Evolutionary conservation across 2,113 vertebrate species (phyloP).

Genomic region (Catagonus wagneri): DNA sequence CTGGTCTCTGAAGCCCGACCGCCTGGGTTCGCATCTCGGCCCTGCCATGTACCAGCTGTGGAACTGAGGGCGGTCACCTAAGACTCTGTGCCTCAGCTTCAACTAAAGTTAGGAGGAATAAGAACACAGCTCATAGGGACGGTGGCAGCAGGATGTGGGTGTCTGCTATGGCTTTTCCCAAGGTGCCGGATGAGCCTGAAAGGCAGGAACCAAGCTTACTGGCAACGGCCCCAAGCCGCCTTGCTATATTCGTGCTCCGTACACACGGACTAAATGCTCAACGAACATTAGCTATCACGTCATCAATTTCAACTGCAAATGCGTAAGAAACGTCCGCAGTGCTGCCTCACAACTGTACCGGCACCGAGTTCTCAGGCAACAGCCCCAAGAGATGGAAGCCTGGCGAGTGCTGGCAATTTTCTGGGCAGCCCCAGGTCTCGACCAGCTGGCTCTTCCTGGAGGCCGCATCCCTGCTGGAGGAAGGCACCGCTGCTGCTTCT

Average conservation of each 20-base stretch:
- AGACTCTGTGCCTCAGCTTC: background rate
- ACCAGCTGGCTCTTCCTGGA: background rate
- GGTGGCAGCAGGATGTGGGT: rapidly evolving
- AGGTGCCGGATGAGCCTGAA: background rate
- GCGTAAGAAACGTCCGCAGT: background rate
- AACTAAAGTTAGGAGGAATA: background rate
- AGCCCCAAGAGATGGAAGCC: background rate
- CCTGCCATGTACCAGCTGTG: background rate
- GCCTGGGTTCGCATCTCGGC: background rate
- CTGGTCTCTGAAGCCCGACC: background rate
- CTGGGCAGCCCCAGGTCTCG: background rate
- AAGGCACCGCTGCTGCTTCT: background rate
- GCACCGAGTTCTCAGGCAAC: background rate
- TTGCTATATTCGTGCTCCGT: rapidly evolving
- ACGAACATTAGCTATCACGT: rapidly evolving
- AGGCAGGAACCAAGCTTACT: background rate
- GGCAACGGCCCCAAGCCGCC: background rate
- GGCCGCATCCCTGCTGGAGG: background rate
- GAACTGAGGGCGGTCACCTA: background rate
- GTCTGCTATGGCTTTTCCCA: background rate
- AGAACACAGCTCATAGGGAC: background rate
- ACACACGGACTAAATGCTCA: no score
- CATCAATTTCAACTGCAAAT: background rate
- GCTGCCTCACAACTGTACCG: background rate
- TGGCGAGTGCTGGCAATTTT: background rate